Percentiles rank a stretch among this genome's conserved stretches.
These are phyloP conservation scores for Gobiocypris rarus DNA, from an alignment of 2,113 vertebrate genomes.

Conservation along the genomic window DNA sequence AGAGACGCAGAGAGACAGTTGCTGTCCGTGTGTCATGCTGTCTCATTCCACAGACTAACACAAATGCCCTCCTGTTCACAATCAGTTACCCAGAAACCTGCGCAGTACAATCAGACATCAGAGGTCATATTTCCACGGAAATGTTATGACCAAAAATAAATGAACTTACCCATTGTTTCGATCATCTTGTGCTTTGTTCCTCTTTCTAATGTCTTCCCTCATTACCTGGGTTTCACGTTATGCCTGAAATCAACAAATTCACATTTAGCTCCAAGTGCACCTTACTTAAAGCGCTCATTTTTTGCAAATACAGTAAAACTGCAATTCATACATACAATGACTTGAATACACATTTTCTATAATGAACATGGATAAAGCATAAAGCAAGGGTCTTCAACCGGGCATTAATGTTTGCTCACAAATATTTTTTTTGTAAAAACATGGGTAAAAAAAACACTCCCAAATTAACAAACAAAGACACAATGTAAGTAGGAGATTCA, in stretches of 20 bases:
- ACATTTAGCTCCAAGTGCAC: not conserved
- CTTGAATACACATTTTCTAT: too few species aligned
- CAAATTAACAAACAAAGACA: too few species aligned
- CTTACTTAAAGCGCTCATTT: too few species aligned
- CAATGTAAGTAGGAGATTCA: too few species aligned
- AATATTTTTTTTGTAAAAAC: too few species aligned
- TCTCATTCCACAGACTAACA: not conserved
- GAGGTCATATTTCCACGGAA: not conserved
- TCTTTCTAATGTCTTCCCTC: not conserved
- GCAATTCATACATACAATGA: not conserved
- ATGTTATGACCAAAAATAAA: not conserved
- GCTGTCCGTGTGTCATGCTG: too few species aligned
- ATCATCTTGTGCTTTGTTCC: constrained; percentile 69
- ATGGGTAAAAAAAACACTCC: too few species aligned
- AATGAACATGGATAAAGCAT: too few species aligned
- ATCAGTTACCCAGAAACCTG: not conserved
- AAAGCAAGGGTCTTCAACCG: too few species aligned
- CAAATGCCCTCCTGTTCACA: not conserved
- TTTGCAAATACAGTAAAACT: not conserved
- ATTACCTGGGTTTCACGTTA: constrained; percentile 22
- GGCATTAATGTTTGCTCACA: too few species aligned
- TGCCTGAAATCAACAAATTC: constrained; percentile 64
- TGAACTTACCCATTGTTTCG: constrained; percentile 78
- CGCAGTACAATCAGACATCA: not conserved
- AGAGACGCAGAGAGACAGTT: not conserved